Base-by-base conservation (phyloP, 1,140 invertebrate genomes). In the Leptoteleia sp. region DNA sequence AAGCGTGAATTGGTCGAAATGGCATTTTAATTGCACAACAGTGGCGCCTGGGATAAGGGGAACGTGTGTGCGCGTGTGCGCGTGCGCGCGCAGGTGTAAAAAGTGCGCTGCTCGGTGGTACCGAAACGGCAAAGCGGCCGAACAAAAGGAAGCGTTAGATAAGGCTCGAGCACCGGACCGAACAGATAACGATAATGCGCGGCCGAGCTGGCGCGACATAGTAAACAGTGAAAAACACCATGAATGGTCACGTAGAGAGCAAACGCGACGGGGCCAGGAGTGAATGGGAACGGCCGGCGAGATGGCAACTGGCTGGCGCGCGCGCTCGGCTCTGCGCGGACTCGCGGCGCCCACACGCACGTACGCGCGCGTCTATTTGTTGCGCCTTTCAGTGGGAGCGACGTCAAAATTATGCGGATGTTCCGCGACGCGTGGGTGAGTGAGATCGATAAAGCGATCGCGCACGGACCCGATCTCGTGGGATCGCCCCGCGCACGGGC, bases 211-310 rank as follows among this genome's bases (percentile, higher is more conserved):
- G 47, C 37, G 68, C 55, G 45, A 54, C 47, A 71, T 50, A 62
- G 55, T 62, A 72, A 72, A 62, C 37, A 72, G 47, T 17, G 43
- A 61, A 72, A n/a, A 72, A 45, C 55, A 54, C 68, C 67, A 71
- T 71, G 67, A 71, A 71, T 71, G 67, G 67, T 59, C 54, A 71
- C 35, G 54, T 50, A 61, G 35, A 61, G 35, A 35, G 31, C 48
- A 48, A 27, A 48, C 16, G 50, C 25, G n/a, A 27, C 12, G 12
- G 13, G 27, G 61, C 11, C 7, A 13, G n/a, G n/a, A 43, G 43
- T 42, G 65, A 50, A 59, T 59, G 43, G 52, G 43, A 67, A 55
- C 43, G 27, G 15, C 15, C 0, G 6, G 38, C 9, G 47, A 29
- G 19, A 19, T 59, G 43, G 16, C 43, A 50, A 70, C 52, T 38